phyloP scores from a whole-genome alignment of 2,888 invertebrate species.

The Anorthoa munda region DNA sequence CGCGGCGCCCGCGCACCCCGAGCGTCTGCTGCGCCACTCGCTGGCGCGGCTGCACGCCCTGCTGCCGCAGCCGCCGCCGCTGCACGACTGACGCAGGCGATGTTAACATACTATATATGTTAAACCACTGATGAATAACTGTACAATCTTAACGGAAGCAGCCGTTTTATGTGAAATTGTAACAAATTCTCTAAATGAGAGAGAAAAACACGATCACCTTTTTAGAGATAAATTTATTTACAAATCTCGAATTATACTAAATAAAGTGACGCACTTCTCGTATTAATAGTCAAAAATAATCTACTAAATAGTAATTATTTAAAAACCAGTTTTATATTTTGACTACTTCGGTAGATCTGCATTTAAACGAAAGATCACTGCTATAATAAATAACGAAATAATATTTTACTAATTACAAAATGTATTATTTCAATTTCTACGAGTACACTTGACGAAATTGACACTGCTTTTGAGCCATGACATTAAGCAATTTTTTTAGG shows the following conservation, averaged over 20 bases:
- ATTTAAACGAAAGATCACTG: slow-evolving; percentile 8
- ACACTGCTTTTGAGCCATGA: neutral
- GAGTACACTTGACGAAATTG: neutral
- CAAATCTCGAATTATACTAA: no score
- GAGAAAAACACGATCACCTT: neutral
- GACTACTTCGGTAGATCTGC: slow-evolving; percentile 30
- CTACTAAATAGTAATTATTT: neutral
- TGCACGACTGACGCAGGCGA: neutral
- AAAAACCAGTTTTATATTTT: no score
- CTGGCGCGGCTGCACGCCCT: no score
- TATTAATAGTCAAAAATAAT: neutral
- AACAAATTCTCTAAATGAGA: no score
- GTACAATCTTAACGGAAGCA: no score
- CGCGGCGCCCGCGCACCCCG: no score
- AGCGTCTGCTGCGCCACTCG: no score
- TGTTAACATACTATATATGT: no score
- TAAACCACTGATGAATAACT: no score
- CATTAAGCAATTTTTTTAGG: slow-evolving; percentile 4
- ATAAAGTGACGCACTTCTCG: neutral
- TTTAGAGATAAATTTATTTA: neutral
- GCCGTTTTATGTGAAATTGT: no score
- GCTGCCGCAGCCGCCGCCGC: neutral
- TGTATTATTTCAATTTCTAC: neutral
- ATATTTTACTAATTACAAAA: neutral
- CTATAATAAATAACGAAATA: neutral